Conservation (phyloP, 2,797 vertebrate species). For the Echeneis naucrates region DNA sequence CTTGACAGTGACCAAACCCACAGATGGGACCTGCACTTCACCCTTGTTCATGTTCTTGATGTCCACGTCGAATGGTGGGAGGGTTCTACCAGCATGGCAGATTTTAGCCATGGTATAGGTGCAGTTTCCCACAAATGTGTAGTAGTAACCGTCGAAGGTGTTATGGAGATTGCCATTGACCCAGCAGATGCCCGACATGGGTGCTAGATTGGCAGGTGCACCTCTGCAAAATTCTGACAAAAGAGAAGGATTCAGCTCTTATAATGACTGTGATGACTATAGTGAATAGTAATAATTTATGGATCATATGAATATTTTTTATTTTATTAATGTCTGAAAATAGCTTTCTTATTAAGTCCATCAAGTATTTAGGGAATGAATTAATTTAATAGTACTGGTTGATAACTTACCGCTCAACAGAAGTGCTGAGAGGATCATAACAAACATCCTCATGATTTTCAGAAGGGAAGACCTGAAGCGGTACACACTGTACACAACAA, state of each 20-base stretch:
- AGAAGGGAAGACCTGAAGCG: conserved; percentile 19
- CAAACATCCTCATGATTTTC: conserved; percentile 43
- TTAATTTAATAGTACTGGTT: background rate
- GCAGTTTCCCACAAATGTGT: conserved; percentile 88
- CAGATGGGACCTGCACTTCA: conserved; percentile 57
- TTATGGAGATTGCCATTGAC: conserved; percentile 84
- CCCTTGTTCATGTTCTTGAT: conserved; percentile 58
- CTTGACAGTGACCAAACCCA: conserved; percentile 65
- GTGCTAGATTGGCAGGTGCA: conserved; percentile 13
- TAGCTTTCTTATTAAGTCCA: background rate
- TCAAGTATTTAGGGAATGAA: background rate
- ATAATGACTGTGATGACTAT: no score
- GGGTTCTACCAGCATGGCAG: conserved; percentile 47
- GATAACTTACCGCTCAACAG: conserved; percentile 54
- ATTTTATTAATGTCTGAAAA: background rate
- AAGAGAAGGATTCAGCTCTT: background rate
- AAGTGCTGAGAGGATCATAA: conserved; percentile 36
- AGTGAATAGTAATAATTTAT: no score
- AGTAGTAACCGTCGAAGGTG: conserved; percentile 83
- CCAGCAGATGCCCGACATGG: conserved; percentile 74
- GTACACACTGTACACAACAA: background rate
- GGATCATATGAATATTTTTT: no score
- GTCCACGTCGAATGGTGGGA: conserved; percentile 65
- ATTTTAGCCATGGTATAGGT: conserved; percentile 82
- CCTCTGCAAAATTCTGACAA: conserved; percentile 39